Base-by-base conservation (phyloP, 2,113 vertebrate species). In the Proterorhinus semilunaris region DNA sequence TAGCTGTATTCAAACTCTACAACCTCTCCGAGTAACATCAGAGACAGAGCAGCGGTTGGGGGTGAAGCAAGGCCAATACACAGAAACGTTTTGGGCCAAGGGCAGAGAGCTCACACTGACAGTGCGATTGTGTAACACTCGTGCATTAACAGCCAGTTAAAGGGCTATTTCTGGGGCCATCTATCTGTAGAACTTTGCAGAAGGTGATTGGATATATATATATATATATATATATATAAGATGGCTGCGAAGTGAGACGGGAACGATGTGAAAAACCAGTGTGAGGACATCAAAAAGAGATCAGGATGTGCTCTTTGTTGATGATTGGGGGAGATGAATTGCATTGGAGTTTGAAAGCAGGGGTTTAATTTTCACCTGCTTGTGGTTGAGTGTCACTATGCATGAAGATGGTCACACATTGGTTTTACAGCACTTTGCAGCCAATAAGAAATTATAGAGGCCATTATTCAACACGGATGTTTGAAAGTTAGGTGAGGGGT, bases 61-160 rank as follows among this genome's bases (percentile, higher is more conserved):
- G 62, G 15, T 47, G 16, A 48, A 48, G 75, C 45, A 27, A 62
- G 62, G 8, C 47, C 43, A 54, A 68, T 75, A 78, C 79, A 65
- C 69, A 62, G 68, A 83, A 68, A 79, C 65, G 76, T 76, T 83
- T 75, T 36, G 27, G 12, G 83, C 82, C 79, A 80, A 80, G 79
- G 75, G 76, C 80, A 79, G 66, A 49, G 71, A 66, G 68, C 72
- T 42, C 11, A 36, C 27, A 47, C 61, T 43, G 74, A 66, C 74
- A 47, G 73, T 68, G 48, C 2, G 53, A 79, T 72, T 86, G 83
- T 78, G 78, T 76, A 84, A 86, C 71, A 36, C 64, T 78, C 64
- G 10, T 64, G 76, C 75, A 78, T 84, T 83, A 84, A 82, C 51
- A 68, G 86, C 75, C 78, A 87, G 83, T 88, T 85, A 75, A 79